Evolutionary conservation across 1,140 invertebrate genomes (phyloP).

Genomic region (Onthophagus taurus): DNA sequence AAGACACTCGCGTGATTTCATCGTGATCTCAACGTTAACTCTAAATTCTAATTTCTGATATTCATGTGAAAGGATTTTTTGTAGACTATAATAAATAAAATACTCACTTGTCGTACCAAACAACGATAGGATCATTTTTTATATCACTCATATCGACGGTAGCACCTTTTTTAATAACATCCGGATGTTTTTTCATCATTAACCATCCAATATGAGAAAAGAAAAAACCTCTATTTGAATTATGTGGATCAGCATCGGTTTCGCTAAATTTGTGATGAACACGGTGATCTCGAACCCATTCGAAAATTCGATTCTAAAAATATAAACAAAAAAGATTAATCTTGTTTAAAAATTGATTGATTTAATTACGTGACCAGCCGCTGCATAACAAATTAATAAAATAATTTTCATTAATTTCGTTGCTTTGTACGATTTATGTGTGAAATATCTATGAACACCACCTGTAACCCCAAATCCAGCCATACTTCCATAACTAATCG

Average conservation of each 20-base stretch:
- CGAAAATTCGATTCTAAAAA: slow-evolving; percentile 8
- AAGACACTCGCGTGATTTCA: not conserved
- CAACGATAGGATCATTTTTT: slow-evolving; percentile 60
- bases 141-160: slow-evolving; percentile 68
- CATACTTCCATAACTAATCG: not conserved
- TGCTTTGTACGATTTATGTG: slow-evolving; percentile 90
- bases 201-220: slow-evolving; percentile 81
- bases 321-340: not conserved
- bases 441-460: slow-evolving; percentile 89
- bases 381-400: slow-evolving; percentile 58
- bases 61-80: not conserved
- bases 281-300: slow-evolving; percentile 62
- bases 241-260: slow-evolving; percentile 74
- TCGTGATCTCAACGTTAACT: not conserved
- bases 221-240: slow-evolving; percentile 71
- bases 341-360: not conserved
- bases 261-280: slow-evolving; percentile 77
- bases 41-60: not conserved
- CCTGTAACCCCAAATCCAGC: slow-evolving; percentile 66
- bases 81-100: not conserved
- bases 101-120: slow-evolving; percentile 32
- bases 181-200: slow-evolving; percentile 66
- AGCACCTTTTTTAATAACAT: slow-evolving; percentile 57
- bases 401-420: slow-evolving; percentile 74
- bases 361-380: slow-evolving; percentile 59